A percentile compares a stretch with the other conserved stretches of the same genome.
These are phyloP conservation scores for Sycobia sp. DNA, from an alignment of 1,140 invertebrate genomes.

Conservation along the genomic window DNA sequence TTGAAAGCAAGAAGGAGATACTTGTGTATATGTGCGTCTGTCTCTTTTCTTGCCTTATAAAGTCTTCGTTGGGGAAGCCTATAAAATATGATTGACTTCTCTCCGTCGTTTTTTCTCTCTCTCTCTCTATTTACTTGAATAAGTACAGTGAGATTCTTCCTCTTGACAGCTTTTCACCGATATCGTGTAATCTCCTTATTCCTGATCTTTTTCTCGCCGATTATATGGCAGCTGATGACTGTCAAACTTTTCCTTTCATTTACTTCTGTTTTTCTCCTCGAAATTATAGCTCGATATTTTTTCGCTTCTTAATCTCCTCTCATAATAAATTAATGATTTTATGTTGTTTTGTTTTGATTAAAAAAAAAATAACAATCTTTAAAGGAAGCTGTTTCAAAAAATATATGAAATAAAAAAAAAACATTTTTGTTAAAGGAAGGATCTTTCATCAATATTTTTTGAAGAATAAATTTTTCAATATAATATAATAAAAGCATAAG, in stretches of 20 bases:
- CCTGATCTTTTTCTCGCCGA: background rate
- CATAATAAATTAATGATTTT: no score
- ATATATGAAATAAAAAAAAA: no score
- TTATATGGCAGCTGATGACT: background rate
- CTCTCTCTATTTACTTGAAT: constrained; percentile 23
- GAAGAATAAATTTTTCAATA: no score
- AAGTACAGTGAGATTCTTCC: constrained; percentile 34
- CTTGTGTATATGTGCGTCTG: constrained; percentile 1
- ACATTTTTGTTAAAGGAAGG: no score
- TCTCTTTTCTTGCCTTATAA: constrained; percentile 21
- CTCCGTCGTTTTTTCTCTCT: constrained; percentile 20
- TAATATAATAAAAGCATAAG: no score
- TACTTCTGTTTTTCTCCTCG: background rate
- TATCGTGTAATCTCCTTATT: no score
- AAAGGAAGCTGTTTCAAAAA: no score
- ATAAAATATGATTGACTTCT: background rate
- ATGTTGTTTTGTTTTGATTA: no score
- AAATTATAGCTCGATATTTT: no score
- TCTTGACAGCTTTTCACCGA: constrained; percentile 19
- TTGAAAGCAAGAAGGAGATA: constrained; percentile 18
- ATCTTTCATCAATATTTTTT: no score
- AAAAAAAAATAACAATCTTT: no score
- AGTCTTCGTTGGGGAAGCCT: background rate
- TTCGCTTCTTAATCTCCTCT: no score
- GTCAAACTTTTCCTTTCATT: background rate